Percentiles rank a stretch among this genome's conserved stretches.
Evolutionary conservation across 2,888 invertebrate species (phyloP).

Genomic region (Acrobasis suavella): DNA sequence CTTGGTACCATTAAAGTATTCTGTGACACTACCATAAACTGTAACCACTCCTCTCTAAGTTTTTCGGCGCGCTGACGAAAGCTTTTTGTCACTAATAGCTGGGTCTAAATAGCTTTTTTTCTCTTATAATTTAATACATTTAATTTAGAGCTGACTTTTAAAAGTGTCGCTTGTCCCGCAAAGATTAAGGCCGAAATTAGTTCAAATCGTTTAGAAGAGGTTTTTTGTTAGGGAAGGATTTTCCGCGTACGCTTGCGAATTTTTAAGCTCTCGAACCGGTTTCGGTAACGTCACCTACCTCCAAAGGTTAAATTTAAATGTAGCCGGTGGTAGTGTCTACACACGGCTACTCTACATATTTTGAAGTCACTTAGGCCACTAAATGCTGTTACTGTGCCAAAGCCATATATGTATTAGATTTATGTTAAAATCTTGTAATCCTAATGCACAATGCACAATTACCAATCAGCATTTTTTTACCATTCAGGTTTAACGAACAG

Average conservation of each 20-base stretch:
- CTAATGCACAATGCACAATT: no score
- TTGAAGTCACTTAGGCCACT: neutral
- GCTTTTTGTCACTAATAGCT: constrained; percentile 32
- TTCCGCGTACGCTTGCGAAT: constrained; percentile 36
- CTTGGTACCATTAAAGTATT: no score
- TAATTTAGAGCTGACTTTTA: constrained; percentile 25
- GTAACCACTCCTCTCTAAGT: constrained; percentile 7
- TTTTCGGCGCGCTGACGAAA: constrained; percentile 24
- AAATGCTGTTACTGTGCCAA: no score
- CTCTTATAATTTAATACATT: constrained; percentile 6
- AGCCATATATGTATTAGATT: no score
- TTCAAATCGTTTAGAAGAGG: neutral
- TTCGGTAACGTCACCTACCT: constrained; percentile 29
- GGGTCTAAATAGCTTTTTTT: constrained; percentile 33
- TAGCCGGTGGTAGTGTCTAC: no score
- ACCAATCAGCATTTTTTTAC: no score
- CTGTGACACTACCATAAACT: neutral
- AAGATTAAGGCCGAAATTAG: constrained; percentile 27
- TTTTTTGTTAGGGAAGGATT: constrained; percentile 34
- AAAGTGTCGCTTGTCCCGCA: constrained; percentile 23
- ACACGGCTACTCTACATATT: neutral
- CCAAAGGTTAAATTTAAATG: constrained; percentile 22
- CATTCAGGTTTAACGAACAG: no score
- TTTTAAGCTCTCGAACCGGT: constrained; percentile 35
- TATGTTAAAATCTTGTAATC: no score